phyloP scores from a whole-genome alignment of 2,113 vertebrate species.

The Uropsilus gracilis region DNA sequence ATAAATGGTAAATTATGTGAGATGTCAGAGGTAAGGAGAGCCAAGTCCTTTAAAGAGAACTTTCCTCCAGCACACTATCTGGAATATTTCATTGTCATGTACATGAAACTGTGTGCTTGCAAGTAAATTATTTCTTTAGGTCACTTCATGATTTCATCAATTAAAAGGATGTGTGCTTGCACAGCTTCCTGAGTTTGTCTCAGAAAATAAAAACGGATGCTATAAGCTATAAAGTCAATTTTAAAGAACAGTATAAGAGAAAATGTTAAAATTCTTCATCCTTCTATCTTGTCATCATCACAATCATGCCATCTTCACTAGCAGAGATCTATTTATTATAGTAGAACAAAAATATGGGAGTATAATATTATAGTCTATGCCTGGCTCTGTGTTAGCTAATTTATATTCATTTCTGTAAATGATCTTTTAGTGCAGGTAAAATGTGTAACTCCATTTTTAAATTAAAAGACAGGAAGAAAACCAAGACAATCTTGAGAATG shows the following conservation, averaged over 20 bases:
- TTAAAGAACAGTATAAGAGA: not conserved
- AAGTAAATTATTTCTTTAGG: not conserved
- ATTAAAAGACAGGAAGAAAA: not conserved
- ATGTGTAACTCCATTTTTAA: not conserved
- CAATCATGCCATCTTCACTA: too few relatives aligned
- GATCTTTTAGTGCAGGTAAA: not conserved
- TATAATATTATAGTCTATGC: not conserved
- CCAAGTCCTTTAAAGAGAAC: not conserved
- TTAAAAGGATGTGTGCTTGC: too few relatives aligned
- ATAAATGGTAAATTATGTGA: not conserved
- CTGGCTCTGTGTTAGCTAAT: not conserved
- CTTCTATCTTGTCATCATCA: not conserved
- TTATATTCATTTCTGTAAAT: not conserved
- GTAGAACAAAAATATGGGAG: too few relatives aligned
- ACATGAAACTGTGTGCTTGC: too few relatives aligned
- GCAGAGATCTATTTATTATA: too few relatives aligned
- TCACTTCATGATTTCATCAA: too few relatives aligned
- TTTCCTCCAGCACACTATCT: not conserved
- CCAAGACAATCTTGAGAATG: not conserved
- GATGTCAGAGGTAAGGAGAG: not conserved
- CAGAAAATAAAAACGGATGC: too few relatives aligned
- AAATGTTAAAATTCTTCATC: not conserved
- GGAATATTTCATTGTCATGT: accelerated
- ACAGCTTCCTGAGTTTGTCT: too few relatives aligned
- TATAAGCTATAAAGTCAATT: too few relatives aligned